Percentiles rank a stretch among this genome's conserved stretches.
Conservation (phyloP, 2,797 vertebrate species). For the Sebastes elongatus region DNA sequence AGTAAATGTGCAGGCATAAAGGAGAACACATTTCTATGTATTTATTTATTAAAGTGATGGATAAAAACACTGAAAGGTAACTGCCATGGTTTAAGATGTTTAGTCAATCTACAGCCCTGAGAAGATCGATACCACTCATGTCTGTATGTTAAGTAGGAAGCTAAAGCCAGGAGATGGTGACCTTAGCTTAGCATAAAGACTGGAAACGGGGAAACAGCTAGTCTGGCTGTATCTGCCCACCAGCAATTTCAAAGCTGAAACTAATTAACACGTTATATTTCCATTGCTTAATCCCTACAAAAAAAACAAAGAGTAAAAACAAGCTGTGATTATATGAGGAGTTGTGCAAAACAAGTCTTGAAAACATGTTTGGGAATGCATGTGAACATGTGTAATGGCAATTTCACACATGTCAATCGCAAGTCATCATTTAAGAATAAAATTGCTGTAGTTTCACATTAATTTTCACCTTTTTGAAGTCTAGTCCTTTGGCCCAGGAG, state of each 20-base stretch:
- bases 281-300: neutral
- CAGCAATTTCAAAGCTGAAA: neutral
- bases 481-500: conserved; percentile 94
- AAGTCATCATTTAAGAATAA: neutral
- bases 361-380: neutral
- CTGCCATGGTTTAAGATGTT: neutral
- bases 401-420: neutral
- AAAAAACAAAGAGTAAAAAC: neutral
- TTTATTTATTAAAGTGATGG: neutral
- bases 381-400: neutral
- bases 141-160: neutral
- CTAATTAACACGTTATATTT: neutral
- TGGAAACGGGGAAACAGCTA: neutral
- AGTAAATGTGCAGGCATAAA: neutral
- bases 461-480: conserved; percentile 89
- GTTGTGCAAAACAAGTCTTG: neutral
- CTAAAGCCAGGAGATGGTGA: neutral
- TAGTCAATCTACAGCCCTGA: neutral
- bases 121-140: neutral
- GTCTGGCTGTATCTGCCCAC: neutral
- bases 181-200: neutral
- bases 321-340: neutral
- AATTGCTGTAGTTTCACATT: neutral
- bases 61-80: neutral
- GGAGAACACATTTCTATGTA: neutral